A percentile compares a stretch with the other conserved stretches of the same genome.
phyloP scores from a whole-genome alignment of 2,797 vertebrate genomes.

The Gadopsis bispinosus region DNA sequence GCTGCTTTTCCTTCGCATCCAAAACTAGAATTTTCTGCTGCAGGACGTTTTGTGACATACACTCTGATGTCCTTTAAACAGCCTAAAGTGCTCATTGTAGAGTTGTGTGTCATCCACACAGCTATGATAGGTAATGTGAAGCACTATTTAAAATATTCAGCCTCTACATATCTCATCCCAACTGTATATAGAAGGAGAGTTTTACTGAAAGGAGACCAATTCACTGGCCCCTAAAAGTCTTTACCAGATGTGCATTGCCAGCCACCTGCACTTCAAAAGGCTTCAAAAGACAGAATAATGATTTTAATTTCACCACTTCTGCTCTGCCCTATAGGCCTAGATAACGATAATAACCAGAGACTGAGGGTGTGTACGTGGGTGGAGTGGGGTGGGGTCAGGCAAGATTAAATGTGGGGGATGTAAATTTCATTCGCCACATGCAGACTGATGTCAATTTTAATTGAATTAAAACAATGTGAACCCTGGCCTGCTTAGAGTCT shows the following conservation, averaged over 20 bases:
- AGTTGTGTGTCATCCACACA: constrained; percentile 18
- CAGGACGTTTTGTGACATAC: not conserved
- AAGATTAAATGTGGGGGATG: constrained; percentile 81
- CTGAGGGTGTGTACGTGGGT: constrained; percentile 52
- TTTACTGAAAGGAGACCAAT: constrained; percentile 20
- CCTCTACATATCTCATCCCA: constrained; percentile 11
- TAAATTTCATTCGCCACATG: constrained; percentile 83
- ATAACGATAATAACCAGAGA: constrained; percentile 72
- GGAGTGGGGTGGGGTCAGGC: constrained; percentile 66
- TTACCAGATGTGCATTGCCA: constrained; percentile 36
- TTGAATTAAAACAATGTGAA: constrained; percentile 84
- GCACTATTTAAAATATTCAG: not conserved
- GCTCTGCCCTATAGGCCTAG: constrained; percentile 50
- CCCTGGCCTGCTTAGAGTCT: constrained; percentile 69
- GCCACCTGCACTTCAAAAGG: constrained; percentile 61
- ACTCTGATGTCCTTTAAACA: not conserved
- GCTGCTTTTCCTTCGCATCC: not conserved
- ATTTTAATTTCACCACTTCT: constrained; percentile 62
- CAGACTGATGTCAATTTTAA: constrained; percentile 84
- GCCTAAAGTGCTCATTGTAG: not conserved
- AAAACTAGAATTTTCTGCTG: not conserved
- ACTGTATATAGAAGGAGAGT: not conserved
- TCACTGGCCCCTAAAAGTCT: constrained; percentile 21
- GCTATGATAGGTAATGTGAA: constrained; percentile 5
- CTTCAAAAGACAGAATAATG: constrained; percentile 62